Evolutionary conservation across 2,113 vertebrate genomes (phyloP), one percentile per base, ranked within the genome.

Genomic region (Engraulis encrasicolus): DNA sequence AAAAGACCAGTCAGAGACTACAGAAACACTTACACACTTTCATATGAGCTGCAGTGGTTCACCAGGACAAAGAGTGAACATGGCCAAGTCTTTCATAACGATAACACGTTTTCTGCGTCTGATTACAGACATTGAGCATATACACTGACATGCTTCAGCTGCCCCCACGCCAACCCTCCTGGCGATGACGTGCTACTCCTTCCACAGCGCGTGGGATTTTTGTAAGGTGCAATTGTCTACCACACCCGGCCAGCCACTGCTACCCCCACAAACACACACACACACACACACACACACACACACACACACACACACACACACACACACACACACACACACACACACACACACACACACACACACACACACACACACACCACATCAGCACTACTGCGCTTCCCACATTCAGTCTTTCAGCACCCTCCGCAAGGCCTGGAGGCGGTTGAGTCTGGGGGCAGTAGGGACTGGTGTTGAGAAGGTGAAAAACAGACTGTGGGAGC

Each of bases 91-190:
- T 95, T 66, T 66, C 91, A 92, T 93, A 96, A 96, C 96, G 96
- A 96, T 95, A 96, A 94, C 93, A 93, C 92, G 88, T 96, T 96
- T 96, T 96, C 96, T 97, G 96, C n/a, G 95, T 96, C 96, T 95
- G 87, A 96, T 96, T 96, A 95, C 96, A 95, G 91, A 95, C 0
- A 86, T 93, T 93, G 90, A 87, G 88, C 90, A 91, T 94, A 94
- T 95, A 90, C 88, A 82, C 82, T 89, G 94, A 93, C 94, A 81
- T 96, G 95, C 94, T 90, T 97, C 96, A 96, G 86, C 2, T 2
- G 3, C 54, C 54, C 54, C 54, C 54, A 15, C 12, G n/a, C 58
- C 58, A 5, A 45, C 81, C 14, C 58, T n/a, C 12, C 7, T 11
- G 12, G 2, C 79, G 88, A 91, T 89, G 94, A 92, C 85, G 86